Conservation (phyloP, 2,888 invertebrate genomes). For the Macrosoma leucophasiata region DNA sequence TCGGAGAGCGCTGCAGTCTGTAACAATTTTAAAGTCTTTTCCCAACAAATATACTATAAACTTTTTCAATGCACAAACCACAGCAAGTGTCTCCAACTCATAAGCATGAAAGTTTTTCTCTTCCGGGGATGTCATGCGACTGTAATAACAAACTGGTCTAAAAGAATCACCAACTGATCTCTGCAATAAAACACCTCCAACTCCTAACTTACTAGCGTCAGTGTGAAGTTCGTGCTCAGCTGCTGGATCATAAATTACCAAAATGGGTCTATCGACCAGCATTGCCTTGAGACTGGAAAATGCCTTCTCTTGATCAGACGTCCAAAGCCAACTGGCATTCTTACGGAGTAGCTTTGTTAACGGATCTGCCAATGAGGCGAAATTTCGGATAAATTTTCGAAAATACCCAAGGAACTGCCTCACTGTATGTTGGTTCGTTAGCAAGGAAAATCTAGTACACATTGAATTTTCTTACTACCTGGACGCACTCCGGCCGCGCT, state of each 20-base stretch:
- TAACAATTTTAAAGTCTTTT: constrained; percentile 15
- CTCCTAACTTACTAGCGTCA: constrained; percentile 12
- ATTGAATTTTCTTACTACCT: constrained; percentile 17
- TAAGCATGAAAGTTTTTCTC: constrained; percentile 25
- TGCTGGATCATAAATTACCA: constrained; percentile 30
- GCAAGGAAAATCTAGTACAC: constrained; percentile 21
- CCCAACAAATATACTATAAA: constrained; percentile 21
- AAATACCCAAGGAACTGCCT: constrained; percentile 21
- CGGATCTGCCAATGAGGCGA: constrained; percentile 15
- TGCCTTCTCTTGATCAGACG: constrained; percentile 13
- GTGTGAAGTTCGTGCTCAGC: constrained; percentile 23
- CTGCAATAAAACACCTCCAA: constrained; percentile 13
- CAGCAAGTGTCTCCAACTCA: constrained; percentile 27
- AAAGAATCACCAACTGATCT: not conserved
- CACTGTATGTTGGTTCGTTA: constrained; percentile 14
- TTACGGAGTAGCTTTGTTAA: constrained; percentile 14
- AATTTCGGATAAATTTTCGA: constrained; percentile 16
- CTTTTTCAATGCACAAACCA: constrained; percentile 17
- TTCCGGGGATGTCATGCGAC: constrained; percentile 23
- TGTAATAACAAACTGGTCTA: constrained; percentile 20
- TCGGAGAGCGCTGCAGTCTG: constrained; percentile 19
- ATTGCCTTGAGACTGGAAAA: constrained; percentile 16
- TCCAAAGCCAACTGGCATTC: constrained; percentile 20
- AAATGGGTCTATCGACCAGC: constrained; percentile 23
- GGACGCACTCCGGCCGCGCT: constrained; percentile 20